Evolutionary conservation across 2,113 vertebrate genomes (phyloP).

Genomic region (Siniperca knerii): DNA sequence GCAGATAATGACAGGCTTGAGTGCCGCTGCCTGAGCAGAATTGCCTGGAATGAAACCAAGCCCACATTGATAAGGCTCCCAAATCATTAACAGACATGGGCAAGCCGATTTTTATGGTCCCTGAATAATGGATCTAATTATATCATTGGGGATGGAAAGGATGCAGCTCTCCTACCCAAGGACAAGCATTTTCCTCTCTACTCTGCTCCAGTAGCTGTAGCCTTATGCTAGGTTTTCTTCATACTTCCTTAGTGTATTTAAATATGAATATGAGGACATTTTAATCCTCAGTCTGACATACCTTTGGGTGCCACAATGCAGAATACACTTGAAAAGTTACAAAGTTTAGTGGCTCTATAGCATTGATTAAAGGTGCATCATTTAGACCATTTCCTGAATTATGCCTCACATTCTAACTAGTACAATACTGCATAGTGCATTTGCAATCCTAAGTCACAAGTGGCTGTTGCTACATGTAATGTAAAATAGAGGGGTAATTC

Average conservation of each 20-base stretch:
- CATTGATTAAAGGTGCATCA: background rate
- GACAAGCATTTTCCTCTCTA: background rate
- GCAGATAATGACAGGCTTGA: conserved; percentile 32
- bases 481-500: conserved; percentile 35
- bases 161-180: conserved; percentile 4
- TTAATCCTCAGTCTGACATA: background rate
- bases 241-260: background rate
- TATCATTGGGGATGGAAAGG: conserved; percentile 8
- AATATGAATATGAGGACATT: background rate
- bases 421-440: conserved; percentile 24
- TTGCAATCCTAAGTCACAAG: conserved; percentile 25
- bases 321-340: background rate
- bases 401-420: background rate
- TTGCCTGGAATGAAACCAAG: conserved; percentile 38
- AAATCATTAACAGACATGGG: conserved; percentile 41
- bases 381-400: background rate
- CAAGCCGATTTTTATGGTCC: conserved; percentile 37
- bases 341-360: background rate
- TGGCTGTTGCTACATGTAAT: conserved; percentile 20
- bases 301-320: background rate
- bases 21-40: conserved; percentile 22
- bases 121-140: conserved; percentile 55
- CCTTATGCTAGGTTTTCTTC: background rate
- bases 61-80: conserved; percentile 39
- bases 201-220: background rate